These are phyloP conservation scores for Nemotelus nigrinus DNA, from an alignment of 2,888 invertebrate genomes.

Conservation along the genomic window DNA sequence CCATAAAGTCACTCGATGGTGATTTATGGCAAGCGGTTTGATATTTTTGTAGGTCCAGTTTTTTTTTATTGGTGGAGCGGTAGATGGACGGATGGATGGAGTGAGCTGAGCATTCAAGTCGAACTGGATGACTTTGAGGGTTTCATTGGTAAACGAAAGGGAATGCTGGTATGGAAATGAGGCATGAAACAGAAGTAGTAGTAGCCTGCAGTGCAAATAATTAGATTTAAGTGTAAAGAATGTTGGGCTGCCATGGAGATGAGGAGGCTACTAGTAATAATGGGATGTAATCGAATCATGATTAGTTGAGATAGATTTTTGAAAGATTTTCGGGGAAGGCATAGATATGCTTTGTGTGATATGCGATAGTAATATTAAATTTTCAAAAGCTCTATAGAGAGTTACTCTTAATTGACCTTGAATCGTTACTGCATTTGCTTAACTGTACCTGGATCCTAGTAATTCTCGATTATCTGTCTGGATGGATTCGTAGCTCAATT, in stretches of 20 bases:
- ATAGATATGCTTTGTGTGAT: no score
- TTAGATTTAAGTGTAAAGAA: not conserved
- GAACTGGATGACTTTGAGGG: not conserved
- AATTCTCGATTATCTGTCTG: no score
- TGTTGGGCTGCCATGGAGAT: not conserved
- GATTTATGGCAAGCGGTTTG: conserved; percentile 43
- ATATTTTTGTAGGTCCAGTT: conserved; percentile 29
- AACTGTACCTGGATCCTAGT: no score
- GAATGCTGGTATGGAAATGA: not conserved
- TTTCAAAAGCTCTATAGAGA: no score
- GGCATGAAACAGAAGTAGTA: conserved; percentile 18
- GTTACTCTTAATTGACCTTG: no score
- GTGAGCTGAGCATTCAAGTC: conserved; percentile 4
- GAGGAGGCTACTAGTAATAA: not conserved
- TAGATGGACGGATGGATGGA: not conserved
- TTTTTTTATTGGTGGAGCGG: conserved; percentile 3
- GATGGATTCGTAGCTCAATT: no score
- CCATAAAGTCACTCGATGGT: conserved; percentile 42
- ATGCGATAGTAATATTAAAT: no score
- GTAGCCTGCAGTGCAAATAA: conserved; percentile 36
- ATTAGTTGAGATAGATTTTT: no score
- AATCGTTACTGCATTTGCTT: no score
- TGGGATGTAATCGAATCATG: no score
- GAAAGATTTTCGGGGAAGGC: no score
- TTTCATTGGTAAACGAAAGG: not conserved